A percentile compares a stretch with the other conserved stretches of the same genome.
Evolutionary conservation across 2,113 vertebrate genomes (phyloP).

Genomic region (Odontesthes bonariensis): DNA sequence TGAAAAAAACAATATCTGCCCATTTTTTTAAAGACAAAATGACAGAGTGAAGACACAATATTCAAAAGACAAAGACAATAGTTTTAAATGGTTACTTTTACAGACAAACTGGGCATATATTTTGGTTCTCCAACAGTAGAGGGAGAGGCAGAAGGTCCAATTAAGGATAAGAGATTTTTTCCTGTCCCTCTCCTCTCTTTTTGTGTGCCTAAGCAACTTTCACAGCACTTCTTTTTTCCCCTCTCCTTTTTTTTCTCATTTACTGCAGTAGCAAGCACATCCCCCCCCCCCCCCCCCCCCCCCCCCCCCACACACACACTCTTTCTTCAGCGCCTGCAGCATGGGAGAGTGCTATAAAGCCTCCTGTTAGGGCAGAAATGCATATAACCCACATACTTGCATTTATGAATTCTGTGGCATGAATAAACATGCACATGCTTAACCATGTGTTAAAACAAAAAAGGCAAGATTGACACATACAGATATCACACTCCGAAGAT

Average conservation of each 20-base stretch:
- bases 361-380: slow-evolving; percentile 63
- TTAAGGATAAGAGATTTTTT: slow-evolving; percentile 77
- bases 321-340: slow-evolving; percentile 72
- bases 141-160: slow-evolving; percentile 71
- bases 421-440: slow-evolving; percentile 44
- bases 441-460: slow-evolving; percentile 49
- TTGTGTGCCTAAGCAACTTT: slow-evolving; percentile 82
- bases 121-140: slow-evolving; percentile 51
- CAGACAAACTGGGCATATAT: slow-evolving; percentile 24
- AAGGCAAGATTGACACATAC: slow-evolving; percentile 1
- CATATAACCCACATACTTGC: slow-evolving; percentile 39
- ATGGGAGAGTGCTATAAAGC: slow-evolving; percentile 60
- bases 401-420: slow-evolving; percentile 29
- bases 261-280: slow-evolving; percentile 81
- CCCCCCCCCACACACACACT: background rate
- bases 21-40: slow-evolving; percentile 9
- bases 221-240: slow-evolving; percentile 62
- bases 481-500: background rate
- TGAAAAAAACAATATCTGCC: background rate
- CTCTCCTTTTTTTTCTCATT: slow-evolving; percentile 68
- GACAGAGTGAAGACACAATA: background rate
- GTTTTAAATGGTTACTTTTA: slow-evolving; percentile 34
- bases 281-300: slow-evolving; percentile 30
- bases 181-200: slow-evolving; percentile 71
- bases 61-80: slow-evolving; percentile 6